Evolutionary conservation across 1,140 invertebrate species (phyloP).

Genomic region (Leptinotarsa texana): DNA sequence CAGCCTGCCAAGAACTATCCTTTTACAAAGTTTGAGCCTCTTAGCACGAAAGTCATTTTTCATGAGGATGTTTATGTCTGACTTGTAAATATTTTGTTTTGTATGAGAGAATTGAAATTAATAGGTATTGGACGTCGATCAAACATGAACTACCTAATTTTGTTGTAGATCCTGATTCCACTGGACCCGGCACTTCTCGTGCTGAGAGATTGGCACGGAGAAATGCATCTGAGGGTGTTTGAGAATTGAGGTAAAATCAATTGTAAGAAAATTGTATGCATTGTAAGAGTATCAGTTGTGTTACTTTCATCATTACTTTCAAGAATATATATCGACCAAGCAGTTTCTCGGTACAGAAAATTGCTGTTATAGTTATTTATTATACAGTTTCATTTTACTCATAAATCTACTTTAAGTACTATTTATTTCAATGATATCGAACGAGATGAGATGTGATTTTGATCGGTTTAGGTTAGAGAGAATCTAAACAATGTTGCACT

Average conservation of each 20-base stretch:
- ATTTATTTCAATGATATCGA: slow-evolving; percentile 18
- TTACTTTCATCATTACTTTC: too few species aligned
- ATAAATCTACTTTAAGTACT: not conserved
- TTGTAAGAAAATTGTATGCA: too few species aligned
- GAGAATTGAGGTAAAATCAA: not conserved
- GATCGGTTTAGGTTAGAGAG: slow-evolving; percentile 4
- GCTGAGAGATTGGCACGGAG: slow-evolving; percentile 33
- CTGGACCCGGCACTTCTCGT: slow-evolving; percentile 15
- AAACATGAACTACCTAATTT: slow-evolving; percentile 15
- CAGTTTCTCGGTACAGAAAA: too few species aligned
- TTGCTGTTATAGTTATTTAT: too few species aligned
- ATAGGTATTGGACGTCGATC: not conserved
- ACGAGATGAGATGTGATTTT: slow-evolving; percentile 10
- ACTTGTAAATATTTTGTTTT: not conserved
- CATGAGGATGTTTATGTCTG: too few species aligned
- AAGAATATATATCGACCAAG: too few species aligned
- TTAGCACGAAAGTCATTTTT: too few species aligned
- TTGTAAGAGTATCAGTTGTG: too few species aligned
- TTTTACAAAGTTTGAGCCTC: too few species aligned
- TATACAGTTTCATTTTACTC: slow-evolving; percentile 11
- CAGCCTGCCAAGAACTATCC: too few species aligned
- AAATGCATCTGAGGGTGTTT: slow-evolving; percentile 21
- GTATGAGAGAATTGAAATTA: not conserved
- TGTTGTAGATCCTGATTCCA: slow-evolving; percentile 33
- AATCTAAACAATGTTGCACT: slow-evolving; percentile 24